phyloP scores from a whole-genome alignment of 2,113 vertebrate species.

The Trematomus loennbergii region DNA sequence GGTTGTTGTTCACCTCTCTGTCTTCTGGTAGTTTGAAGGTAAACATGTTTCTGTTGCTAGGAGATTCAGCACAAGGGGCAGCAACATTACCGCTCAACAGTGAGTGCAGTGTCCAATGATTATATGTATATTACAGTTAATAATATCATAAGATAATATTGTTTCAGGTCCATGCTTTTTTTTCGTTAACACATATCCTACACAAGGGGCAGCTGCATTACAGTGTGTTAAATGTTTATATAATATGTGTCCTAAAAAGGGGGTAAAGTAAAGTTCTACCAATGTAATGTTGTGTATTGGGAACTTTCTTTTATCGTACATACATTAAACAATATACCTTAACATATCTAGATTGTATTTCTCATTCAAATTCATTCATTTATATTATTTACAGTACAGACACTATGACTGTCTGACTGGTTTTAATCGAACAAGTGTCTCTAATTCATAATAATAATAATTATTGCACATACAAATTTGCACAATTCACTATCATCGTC shows the following conservation, averaged over 20 bases:
- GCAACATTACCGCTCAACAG: conserved; percentile 16
- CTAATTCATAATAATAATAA: neutral
- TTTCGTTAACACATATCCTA: neutral
- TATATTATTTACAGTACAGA: neutral
- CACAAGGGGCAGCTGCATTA: too few species aligned
- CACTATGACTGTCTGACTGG: neutral
- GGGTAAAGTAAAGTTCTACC: too few species aligned
- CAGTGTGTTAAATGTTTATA: neutral
- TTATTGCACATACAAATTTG: too few species aligned
- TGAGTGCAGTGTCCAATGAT: conserved; percentile 3
- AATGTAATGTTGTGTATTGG: neutral
- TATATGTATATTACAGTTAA: neutral
- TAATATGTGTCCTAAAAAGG: neutral
- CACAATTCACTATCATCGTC: neutral
- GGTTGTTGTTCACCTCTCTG: conserved; percentile 37
- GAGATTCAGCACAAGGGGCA: conserved; percentile 43
- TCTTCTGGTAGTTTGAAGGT: conserved; percentile 29
- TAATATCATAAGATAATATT: neutral
- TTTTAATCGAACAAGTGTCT: neutral
- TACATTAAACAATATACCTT: neutral
- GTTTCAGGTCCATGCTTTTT: neutral
- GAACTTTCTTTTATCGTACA: neutral
- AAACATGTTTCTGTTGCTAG: conserved; percentile 72
- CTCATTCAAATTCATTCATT: neutral
- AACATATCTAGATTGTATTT: neutral